These are phyloP conservation scores for Lutraria rhynchaena DNA, from an alignment of 1,140 invertebrate species.

Conservation along the genomic window DNA sequence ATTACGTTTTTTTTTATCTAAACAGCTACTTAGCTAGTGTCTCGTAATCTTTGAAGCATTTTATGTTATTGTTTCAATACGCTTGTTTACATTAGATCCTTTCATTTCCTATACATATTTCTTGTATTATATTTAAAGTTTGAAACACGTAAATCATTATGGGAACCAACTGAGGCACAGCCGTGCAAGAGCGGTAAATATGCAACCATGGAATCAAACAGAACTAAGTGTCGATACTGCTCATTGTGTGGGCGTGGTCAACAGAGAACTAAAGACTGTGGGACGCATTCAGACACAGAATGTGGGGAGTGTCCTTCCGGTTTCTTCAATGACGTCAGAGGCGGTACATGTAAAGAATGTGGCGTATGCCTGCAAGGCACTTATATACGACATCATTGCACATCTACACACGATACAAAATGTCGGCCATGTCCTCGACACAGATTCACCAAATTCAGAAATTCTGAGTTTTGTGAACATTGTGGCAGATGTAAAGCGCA, in stretches of 20 bases:
- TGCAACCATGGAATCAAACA: too few relatives aligned
- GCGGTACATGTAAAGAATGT: constrained; percentile 18
- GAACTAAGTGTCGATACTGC: neutral
- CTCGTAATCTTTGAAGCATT: too few relatives aligned
- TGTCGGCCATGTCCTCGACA: constrained; percentile 8
- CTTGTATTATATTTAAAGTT: too few relatives aligned
- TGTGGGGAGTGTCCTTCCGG: constrained; percentile 18
- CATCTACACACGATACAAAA: neutral
- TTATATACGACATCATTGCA: neutral
- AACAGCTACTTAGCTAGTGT: too few relatives aligned
- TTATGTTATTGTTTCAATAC: too few relatives aligned
- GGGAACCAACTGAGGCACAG: too few relatives aligned
- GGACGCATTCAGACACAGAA: neutral
- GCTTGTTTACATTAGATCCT: too few relatives aligned
- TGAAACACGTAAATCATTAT: too few relatives aligned
- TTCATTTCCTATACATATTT: too few relatives aligned
- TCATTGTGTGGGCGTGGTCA: neutral
- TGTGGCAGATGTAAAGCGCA: neutral
- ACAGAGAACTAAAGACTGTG: neutral
- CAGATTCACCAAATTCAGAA: neutral
- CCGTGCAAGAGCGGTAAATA: too few relatives aligned
- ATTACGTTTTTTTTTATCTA: too few relatives aligned
- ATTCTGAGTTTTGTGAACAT: neutral
- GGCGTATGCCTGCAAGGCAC: neutral
- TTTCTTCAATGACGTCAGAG: constrained; percentile 20